Conservation (phyloP, 1,140 invertebrate genomes). For the Scaptomyza graminum region DNA sequence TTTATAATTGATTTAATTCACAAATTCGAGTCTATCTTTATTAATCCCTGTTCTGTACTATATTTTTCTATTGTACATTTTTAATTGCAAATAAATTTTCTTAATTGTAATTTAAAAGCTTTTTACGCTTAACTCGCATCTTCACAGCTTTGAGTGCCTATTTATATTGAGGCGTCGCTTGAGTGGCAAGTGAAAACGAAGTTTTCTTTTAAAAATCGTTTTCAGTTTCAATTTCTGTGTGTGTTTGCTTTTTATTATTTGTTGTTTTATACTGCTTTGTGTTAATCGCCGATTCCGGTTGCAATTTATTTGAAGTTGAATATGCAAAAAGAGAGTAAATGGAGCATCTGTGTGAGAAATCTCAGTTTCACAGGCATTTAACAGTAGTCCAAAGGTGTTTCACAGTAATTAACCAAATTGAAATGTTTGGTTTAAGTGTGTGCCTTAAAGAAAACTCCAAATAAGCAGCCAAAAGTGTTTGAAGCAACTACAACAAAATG, state of each 20-base stretch:
- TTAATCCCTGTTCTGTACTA: neutral
- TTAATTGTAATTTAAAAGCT: neutral
- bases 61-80: too few species aligned
- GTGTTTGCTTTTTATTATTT: constrained; percentile 31
- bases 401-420: constrained; percentile 17
- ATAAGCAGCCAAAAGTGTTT: constrained; percentile 13
- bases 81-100: neutral
- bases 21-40: neutral
- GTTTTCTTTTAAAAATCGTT: constrained; percentile 62
- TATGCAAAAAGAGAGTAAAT: constrained; percentile 21
- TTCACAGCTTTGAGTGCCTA: constrained; percentile 13
- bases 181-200: constrained; percentile 54
- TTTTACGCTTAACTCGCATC: constrained; percentile 11
- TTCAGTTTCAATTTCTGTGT: constrained; percentile 48
- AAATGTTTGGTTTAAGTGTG: constrained; percentile 29
- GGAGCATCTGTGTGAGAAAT: constrained; percentile 27
- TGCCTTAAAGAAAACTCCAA: constrained; percentile 30
- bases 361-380: constrained; percentile 38
- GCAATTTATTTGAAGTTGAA: constrained; percentile 15
- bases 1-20: too few species aligned
- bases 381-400: neutral
- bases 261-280: constrained; percentile 26
- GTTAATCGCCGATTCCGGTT: constrained; percentile 64
- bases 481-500: constrained; percentile 29
- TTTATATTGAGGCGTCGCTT: constrained; percentile 6